Percentiles rank a stretch among this genome's conserved stretches.
These are phyloP conservation scores for Takifugu rubripes DNA, from an alignment of 2,797 vertebrate species.

Conservation along the genomic window DNA sequence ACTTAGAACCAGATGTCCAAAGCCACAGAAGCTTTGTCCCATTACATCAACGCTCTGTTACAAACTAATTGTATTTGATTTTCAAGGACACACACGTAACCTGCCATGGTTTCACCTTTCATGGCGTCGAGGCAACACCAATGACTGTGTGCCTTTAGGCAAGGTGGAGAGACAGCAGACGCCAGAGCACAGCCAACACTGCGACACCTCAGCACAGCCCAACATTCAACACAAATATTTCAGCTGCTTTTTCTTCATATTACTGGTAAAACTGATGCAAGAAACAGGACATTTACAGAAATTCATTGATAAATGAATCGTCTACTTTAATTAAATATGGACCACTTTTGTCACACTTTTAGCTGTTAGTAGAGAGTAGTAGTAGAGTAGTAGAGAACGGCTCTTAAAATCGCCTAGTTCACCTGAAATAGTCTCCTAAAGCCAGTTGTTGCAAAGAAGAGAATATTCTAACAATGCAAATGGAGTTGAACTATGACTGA, in stretches of 20 bases:
- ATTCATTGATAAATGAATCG: no score
- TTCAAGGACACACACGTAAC: slow-evolving; percentile 34
- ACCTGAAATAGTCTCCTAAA: slow-evolving; percentile 28
- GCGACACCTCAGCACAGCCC: slow-evolving; percentile 64
- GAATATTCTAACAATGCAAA: slow-evolving; percentile 64
- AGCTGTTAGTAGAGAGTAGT: no score
- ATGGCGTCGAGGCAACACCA: slow-evolving; percentile 42
- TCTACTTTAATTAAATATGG: no score
- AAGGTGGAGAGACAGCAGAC: slow-evolving; percentile 57
- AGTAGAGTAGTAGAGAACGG: no score
- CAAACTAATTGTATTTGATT: slow-evolving; percentile 20
- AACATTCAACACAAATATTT: slow-evolving; percentile 67
- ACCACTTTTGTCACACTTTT: no score
- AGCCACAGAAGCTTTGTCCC: background rate
- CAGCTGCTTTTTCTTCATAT: slow-evolving; percentile 64
- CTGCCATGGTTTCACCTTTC: slow-evolving; percentile 43
- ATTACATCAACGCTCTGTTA: background rate
- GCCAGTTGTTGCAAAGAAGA: slow-evolving; percentile 44
- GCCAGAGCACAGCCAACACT: slow-evolving; percentile 55
- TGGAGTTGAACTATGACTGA: slow-evolving; percentile 68
- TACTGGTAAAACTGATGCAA: slow-evolving; percentile 35
- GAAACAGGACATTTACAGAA: slow-evolving; percentile 50
- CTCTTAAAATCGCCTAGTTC: no score
- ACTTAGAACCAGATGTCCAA: no score
- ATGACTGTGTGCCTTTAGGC: slow-evolving; percentile 46